These are phyloP conservation scores for Pocota personata DNA, from an alignment of 2,888 invertebrate species.

Conservation along the genomic window DNA sequence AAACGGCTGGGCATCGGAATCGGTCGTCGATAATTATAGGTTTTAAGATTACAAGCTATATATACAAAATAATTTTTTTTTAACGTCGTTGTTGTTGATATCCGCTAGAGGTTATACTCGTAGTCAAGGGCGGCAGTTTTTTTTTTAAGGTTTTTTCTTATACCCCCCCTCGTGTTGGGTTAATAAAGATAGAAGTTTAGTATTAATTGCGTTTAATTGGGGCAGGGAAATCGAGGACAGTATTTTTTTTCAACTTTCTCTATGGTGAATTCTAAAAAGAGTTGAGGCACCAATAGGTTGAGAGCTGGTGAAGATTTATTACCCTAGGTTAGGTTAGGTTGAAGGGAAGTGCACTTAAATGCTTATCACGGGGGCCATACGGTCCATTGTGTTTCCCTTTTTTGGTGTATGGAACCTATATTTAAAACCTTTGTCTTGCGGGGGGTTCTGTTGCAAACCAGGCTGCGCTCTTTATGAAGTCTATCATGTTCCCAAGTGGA, in stretches of 20 bases:
- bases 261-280: neutral
- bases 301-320: too few relatives aligned
- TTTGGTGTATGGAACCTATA: too few relatives aligned
- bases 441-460: too few relatives aligned
- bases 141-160: constrained; percentile 35
- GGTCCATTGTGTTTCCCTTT: too few relatives aligned
- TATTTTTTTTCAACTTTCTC: neutral
- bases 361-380: too few relatives aligned
- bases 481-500: too few relatives aligned
- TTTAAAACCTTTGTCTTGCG: too few relatives aligned
- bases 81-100: constrained; percentile 37
- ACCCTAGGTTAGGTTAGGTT: too few relatives aligned
- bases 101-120: constrained; percentile 47
- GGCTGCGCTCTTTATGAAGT: too few relatives aligned
- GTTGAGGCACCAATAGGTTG: too few relatives aligned
- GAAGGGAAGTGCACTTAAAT: too few relatives aligned
- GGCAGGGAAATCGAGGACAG: neutral
- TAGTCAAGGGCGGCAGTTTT: constrained; percentile 48
- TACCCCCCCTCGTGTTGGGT: neutral
- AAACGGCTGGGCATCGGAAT: constrained; percentile 38
- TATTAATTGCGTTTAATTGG: constrained; percentile 69
- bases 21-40: constrained; percentile 69
- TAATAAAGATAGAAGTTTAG: constrained; percentile 59
- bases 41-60: constrained; percentile 43
- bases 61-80: constrained; percentile 21